These are phyloP conservation scores for Crocallis elinguaria DNA, from an alignment of 2,888 invertebrate genomes.

Conservation along the genomic window DNA sequence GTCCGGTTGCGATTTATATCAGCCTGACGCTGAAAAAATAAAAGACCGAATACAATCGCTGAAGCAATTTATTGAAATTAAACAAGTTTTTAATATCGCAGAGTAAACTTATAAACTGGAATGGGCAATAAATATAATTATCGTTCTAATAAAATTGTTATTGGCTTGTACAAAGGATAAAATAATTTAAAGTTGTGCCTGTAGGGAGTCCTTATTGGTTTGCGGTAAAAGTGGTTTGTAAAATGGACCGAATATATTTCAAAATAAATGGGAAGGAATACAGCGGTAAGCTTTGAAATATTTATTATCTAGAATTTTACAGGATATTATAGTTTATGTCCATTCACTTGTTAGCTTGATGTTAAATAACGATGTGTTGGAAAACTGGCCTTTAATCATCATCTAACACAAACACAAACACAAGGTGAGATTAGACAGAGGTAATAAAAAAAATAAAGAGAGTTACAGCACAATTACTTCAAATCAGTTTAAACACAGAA, in stretches of 20 bases:
- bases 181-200: neutral
- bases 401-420: too few species aligned
- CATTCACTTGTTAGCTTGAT: too few species aligned
- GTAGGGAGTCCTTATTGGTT: neutral
- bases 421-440: too few species aligned
- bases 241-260: slow-evolving; percentile 49
- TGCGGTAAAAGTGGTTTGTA: neutral
- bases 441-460: too few species aligned
- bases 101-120: neutral
- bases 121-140: neutral
- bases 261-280: slow-evolving; percentile 48
- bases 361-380: too few species aligned
- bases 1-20: neutral
- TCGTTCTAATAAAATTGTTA: neutral
- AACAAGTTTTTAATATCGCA: neutral
- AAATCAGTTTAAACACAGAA: too few species aligned
- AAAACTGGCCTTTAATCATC: too few species aligned
- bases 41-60: neutral
- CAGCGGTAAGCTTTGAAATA: slow-evolving; percentile 42
- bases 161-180: neutral
- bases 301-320: too few species aligned
- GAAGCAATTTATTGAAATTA: neutral
- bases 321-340: too few species aligned
- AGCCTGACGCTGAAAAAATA: neutral
- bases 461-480: too few species aligned